Conservation (phyloP, 2,888 invertebrate genomes). For the Megalurothrips usitatus region DNA sequence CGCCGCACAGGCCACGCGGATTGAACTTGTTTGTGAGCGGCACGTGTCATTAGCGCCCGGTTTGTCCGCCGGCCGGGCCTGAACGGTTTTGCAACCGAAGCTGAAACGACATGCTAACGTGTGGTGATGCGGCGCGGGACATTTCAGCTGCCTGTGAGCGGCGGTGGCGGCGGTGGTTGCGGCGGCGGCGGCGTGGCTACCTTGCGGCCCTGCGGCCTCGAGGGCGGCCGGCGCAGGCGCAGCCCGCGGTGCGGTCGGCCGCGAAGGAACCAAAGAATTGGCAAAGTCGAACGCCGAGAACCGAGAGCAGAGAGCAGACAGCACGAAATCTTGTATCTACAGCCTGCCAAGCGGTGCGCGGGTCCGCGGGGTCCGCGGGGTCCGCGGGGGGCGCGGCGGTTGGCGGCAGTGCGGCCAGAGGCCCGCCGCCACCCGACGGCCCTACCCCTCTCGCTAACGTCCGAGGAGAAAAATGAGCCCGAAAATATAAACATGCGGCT, state of each 20-base stretch:
- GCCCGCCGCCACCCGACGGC: neutral
- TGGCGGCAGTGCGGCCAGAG: neutral
- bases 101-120: neutral
- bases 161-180: neutral
- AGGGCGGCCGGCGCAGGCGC: neutral
- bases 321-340: conserved; percentile 6
- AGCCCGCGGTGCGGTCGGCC: neutral
- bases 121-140: neutral
- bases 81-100: neutral
- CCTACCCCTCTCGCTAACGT: neutral
- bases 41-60: conserved; percentile 1
- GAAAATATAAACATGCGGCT: conserved; percentile 17
- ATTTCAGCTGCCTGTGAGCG: neutral
- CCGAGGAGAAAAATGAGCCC: conserved; percentile 9
- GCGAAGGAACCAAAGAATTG: neutral
- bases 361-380: neutral
- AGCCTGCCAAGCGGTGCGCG: neutral
- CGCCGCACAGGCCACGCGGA: neutral
- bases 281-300: too few species aligned
- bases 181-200: neutral
- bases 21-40: neutral
- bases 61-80: neutral
- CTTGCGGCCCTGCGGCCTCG: neutral
- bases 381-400: neutral
- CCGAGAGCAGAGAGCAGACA: too few species aligned